Conservation (phyloP, 2,113 vertebrate species). For the Chascanopsetta lugubris region DNA sequence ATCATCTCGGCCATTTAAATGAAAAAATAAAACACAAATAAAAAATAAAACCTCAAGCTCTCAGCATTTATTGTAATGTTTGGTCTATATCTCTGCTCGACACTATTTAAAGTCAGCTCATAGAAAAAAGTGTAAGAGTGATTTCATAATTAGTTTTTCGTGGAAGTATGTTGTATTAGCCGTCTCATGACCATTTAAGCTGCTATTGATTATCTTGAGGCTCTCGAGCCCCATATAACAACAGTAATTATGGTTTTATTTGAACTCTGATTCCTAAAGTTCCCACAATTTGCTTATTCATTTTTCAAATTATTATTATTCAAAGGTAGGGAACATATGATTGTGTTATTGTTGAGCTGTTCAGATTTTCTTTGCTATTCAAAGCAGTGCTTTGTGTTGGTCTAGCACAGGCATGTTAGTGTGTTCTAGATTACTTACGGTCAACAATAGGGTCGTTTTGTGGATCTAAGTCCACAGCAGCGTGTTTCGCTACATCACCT, state of each 20-base stretch:
- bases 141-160: not conserved
- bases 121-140: not conserved
- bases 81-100: not conserved
- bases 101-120: not conserved
- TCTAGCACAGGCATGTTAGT: not conserved
- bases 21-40: not conserved
- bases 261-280: not conserved
- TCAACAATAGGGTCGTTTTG: conserved; percentile 49
- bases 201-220: not conserved
- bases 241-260: not conserved
- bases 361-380: too few relatives aligned
- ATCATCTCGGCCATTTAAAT: too few relatives aligned
- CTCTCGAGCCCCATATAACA: not conserved
- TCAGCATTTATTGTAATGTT: not conserved
- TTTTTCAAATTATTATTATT: too few relatives aligned
- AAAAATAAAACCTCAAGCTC: not conserved
- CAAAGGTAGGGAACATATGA: not conserved
- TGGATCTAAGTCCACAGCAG: conserved; percentile 7
- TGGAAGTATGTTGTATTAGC: not conserved
- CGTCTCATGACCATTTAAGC: not conserved
- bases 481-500: not conserved
- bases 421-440: conserved; percentile 11
- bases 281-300: not conserved
- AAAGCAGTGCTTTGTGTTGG: not conserved
- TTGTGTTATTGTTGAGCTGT: not conserved